These are phyloP conservation scores for Hydractinia echinata DNA, from an alignment of 30 jellyfish, hydroid and myxozoan genomes.

Conservation along the genomic window DNA sequence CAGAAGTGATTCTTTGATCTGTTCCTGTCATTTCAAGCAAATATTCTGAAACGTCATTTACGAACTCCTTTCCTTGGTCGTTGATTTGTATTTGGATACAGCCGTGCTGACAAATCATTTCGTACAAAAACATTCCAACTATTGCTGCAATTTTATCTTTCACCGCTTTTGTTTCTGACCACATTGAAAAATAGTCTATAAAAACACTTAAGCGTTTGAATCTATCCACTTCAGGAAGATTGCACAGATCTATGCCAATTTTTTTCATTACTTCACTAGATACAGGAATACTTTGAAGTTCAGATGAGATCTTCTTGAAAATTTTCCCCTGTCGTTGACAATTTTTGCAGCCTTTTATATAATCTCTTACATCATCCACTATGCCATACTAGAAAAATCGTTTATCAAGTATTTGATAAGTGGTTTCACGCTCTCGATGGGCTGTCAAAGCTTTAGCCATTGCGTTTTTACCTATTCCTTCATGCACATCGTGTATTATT, in stretches of 20 bases:
- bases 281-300: not conserved
- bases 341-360: not conserved
- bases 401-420: not conserved
- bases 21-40: too few relatives aligned
- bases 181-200: not conserved
- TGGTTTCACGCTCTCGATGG: not conserved
- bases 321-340: conserved; percentile 1
- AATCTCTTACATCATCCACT: not conserved
- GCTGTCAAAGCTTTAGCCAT: not conserved
- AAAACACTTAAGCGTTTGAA: not conserved
- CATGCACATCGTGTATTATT: too few relatives aligned
- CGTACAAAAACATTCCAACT: not conserved
- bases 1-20: too few relatives aligned
- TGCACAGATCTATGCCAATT: not conserved
- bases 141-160: not conserved
- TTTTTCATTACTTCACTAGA: not conserved
- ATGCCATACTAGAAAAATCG: not conserved
- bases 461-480: too few relatives aligned
- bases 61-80: not conserved
- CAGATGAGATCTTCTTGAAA: not conserved
- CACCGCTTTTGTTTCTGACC: not conserved
- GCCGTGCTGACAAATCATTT: not conserved
- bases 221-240: not conserved
- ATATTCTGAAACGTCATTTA: not conserved
- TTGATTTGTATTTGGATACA: too few relatives aligned